Conservation (phyloP, 2,113 vertebrate species). For the Salvator merianae region DNA sequence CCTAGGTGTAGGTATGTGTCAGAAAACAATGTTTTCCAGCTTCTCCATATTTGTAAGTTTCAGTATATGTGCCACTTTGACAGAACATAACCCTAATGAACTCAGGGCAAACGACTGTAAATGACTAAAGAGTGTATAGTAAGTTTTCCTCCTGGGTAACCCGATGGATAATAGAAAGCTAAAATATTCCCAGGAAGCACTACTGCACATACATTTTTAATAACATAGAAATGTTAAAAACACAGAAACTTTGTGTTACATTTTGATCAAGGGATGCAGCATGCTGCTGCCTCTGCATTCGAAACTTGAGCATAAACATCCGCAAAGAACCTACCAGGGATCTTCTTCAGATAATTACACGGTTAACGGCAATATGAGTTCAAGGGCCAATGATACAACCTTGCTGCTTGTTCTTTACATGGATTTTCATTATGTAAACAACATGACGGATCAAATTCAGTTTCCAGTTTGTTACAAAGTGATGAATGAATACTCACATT, state of each 20-base stretch:
- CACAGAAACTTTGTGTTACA: no score
- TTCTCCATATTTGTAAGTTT: no score
- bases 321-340: background rate
- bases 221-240: no score
- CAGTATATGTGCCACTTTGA: no score
- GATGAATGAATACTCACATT: constrained; percentile 74
- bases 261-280: background rate
- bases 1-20: no score
- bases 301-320: background rate
- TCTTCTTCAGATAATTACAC: background rate
- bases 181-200: background rate
- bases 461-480: background rate
- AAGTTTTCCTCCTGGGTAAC: no score
- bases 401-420: background rate
- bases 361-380: background rate
- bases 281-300: background rate
- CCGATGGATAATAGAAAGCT: no score
- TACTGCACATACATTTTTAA: background rate
- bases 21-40: no score
- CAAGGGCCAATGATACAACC: background rate
- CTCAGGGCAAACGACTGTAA: no score
- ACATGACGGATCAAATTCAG: background rate
- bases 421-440: background rate
- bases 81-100: no score
- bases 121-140: no score